A percentile compares a stretch with the other conserved stretches of the same genome.
These are phyloP conservation scores for Tichodroma muraria DNA, from an alignment of 2,113 vertebrate species.

Conservation along the genomic window DNA sequence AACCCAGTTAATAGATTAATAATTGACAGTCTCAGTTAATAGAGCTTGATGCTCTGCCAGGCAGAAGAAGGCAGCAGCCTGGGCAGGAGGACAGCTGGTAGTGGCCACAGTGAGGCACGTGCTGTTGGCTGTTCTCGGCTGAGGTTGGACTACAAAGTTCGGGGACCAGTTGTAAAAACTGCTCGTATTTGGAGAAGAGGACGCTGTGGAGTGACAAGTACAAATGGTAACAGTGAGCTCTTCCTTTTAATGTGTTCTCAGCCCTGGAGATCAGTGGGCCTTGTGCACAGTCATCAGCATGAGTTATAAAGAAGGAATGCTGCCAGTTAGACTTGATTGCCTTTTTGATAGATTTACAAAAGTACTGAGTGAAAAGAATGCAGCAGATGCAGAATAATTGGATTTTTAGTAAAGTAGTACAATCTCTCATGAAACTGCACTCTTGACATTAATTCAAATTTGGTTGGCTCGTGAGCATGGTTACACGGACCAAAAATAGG, in stretches of 20 bases:
- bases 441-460: slow-evolving; percentile 43
- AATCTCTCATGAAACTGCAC: slow-evolving; percentile 30
- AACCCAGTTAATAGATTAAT: not conserved
- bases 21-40: not conserved
- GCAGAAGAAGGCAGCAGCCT: not conserved
- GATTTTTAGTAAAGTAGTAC: slow-evolving; percentile 35
- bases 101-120: not conserved
- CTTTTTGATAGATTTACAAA: slow-evolving; percentile 44
- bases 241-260: not conserved
- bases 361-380: slow-evolving; percentile 36
- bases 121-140: not conserved
- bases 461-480: not conserved
- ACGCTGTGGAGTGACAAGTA: not conserved
- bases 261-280: not conserved
- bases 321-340: slow-evolving; percentile 55
- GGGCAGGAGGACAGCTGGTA: not conserved
- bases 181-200: not conserved
- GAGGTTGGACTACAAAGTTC: not conserved
- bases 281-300: rapidly evolving
- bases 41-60: not conserved
- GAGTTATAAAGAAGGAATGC: slow-evolving; percentile 4
- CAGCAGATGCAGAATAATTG: slow-evolving; percentile 50
- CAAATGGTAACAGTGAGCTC: not conserved
- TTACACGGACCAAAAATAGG: not conserved
- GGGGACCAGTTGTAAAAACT: not conserved